Evolutionary conservation across 2,113 vertebrate genomes (phyloP), one percentile per base, ranked within the genome.

Genomic region (Bagarius yarrelli): DNA sequence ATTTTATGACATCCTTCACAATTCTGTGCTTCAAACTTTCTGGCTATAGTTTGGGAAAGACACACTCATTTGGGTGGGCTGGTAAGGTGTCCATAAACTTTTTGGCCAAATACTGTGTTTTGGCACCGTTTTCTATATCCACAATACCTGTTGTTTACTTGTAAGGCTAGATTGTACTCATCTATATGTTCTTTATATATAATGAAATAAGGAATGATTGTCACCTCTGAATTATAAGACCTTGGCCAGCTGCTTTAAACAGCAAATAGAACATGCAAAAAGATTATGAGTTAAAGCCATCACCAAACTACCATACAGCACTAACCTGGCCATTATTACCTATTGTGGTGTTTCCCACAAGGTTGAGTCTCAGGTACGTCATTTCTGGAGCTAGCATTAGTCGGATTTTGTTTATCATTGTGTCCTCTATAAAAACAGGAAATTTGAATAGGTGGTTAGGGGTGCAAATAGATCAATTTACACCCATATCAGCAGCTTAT

Each of bases 211-310:
- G 50, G 44, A 76, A 81, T 75, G 80, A 81, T 81, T 81, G 80
- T 81, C 80, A 76, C 72, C 80, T 81, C 63, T 56, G 72, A 56
- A 76, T 61, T 75, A 52, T 47, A 67, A 81, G 60, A 81, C 80
- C 80, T 81, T 76, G 80, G 71, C 71, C 50, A 67, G 71, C 80
- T 81, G 80, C 52, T 66, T 81, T 66, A 66, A 81, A 76, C 61
- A 81, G 80, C 80, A 66, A 40, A 50, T 47, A 73, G 40, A 44
- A 81, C 57, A 66, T 56, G 66, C 50, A 34, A 64, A 47, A 81
- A 75, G 32, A 66, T 47, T 55, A 64, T 50, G 23, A 23, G 70
- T 55, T 73, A 75, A 75, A 81, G 21, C 69, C 59, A 40, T 67
- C 27, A 56, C 52, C 44, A 67, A 57, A 52, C 52, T 81, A 59